Conservation (phyloP, 2,797 vertebrate species). For the Gallinago stenura region DNA sequence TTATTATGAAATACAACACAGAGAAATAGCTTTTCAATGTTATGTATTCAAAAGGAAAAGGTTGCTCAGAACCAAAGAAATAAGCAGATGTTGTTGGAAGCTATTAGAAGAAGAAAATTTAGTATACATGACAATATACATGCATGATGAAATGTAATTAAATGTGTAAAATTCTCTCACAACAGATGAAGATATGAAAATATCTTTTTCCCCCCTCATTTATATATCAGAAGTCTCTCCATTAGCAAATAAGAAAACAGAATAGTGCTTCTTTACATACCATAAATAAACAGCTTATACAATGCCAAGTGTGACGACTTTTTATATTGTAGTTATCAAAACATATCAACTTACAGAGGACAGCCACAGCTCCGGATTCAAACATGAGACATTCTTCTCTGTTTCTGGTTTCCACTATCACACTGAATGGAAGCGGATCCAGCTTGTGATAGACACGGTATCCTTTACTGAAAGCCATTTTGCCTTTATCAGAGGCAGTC, state of each 20-base stretch:
- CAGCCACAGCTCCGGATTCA: constrained; percentile 96
- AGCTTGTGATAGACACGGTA: constrained; percentile 97
- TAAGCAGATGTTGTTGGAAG: neutral
- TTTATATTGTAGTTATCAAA: neutral
- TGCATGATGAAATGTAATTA: neutral
- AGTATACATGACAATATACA: neutral
- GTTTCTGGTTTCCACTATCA: constrained; percentile 93
- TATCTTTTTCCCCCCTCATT: neutral
- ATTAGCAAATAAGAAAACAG: neutral
- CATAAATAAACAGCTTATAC: neutral
- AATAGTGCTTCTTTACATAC: neutral
- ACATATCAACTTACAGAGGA: constrained; percentile 89
- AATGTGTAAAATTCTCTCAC: neutral
- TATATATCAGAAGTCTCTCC: neutral
- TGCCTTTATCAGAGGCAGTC: constrained; percentile 58
- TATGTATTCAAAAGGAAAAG: neutral
- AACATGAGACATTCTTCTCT: constrained; percentile 97
- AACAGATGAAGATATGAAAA: neutral
- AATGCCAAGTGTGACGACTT: neutral
- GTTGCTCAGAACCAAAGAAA: neutral
- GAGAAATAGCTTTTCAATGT: neutral
- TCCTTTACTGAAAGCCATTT: constrained; percentile 99
- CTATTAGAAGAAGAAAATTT: neutral
- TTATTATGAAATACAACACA: neutral
- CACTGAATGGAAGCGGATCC: constrained; percentile 95